These are phyloP conservation scores for Euplexia lucipara DNA, from an alignment of 2,888 invertebrate genomes.

Conservation along the genomic window DNA sequence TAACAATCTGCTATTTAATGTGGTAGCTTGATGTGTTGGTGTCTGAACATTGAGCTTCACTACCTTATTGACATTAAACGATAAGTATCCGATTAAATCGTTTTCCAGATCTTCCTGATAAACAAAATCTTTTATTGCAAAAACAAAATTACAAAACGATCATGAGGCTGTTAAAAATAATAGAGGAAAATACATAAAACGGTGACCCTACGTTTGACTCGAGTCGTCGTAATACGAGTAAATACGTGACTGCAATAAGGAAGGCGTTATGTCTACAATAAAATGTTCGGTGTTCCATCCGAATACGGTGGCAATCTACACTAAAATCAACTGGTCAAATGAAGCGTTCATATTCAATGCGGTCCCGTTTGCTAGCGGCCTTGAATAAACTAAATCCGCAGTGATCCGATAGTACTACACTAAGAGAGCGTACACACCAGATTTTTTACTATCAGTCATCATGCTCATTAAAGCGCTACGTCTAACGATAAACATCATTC, in stretches of 20 bases:
- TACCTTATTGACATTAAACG: constrained; percentile 34
- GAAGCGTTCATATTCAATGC: constrained; percentile 62
- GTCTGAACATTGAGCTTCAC: constrained; percentile 12
- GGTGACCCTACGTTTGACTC: constrained; percentile 66
- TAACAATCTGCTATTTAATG: too few relatives aligned
- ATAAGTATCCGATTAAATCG: constrained; percentile 31
- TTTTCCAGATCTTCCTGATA: constrained; percentile 44
- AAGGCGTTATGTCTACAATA: constrained; percentile 63
- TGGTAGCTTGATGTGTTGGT: too few relatives aligned
- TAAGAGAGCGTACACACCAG: constrained; percentile 37
- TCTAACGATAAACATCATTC: constrained; percentile 71
- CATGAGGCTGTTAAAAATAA: constrained; percentile 36
- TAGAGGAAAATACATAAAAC: constrained; percentile 63
- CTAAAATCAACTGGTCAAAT: constrained; percentile 69
- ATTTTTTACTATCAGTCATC: constrained; percentile 60
- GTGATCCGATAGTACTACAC: constrained; percentile 55
- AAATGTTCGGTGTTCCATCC: constrained; percentile 63
- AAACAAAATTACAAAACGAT: constrained; percentile 47
- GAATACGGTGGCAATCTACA: constrained; percentile 63
- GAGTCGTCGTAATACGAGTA: constrained; percentile 58
- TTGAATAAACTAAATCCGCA: constrained; percentile 59
- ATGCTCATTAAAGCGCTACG: constrained; percentile 60
- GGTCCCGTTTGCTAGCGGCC: constrained; percentile 63
- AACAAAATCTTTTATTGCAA: constrained; percentile 28
- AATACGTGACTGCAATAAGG: constrained; percentile 71